Base-by-base conservation (phyloP, 2,113 vertebrate genomes). In the Otus sunia region DNA sequence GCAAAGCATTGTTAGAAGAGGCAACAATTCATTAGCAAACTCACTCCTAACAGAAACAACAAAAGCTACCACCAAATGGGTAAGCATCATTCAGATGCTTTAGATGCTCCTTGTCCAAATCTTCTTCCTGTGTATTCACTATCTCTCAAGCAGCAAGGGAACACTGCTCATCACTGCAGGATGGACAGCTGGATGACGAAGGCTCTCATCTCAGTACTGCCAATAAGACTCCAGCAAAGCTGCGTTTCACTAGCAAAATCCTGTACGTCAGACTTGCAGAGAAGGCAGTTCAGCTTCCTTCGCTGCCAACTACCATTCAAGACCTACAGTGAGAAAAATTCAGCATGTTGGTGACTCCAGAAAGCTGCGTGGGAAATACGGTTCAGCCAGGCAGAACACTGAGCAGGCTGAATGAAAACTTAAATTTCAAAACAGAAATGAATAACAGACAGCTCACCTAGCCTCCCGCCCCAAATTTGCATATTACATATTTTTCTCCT, bases 81-180 rank as follows among this genome's bases (percentile, higher is more conserved):
- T 19, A 34, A 50, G 12, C 34, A 80, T 21, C 32, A 5, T 10
- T 78, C 10, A 37, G 21, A 36, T 22, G 68, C 76, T 59, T 53
- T 10, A 26, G 27, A 26, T 21, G 14, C 64, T 55, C 34, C 37
- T 37, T 32, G 10, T 15, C 86, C 30, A 43, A 37, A 21, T 8
- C 15, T 5, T 39, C 27, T 15, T 9, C 53, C 16, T 2, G 0
- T 2, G 10, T 7, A 17, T 39, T 22, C 13, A 5, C 23, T 16
- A 9, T 2, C 49, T 23, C 91, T 34, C 41, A 17, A n/a, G 47
- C 47, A 78, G 5, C n/a, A 34, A 37, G 10, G 22, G n/a, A 86
- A 23, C 20, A 15, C 11, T n/a, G 47, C 68, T 49, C 30, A 64
- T n/a, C 25, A 3, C 29, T 23, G 52, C 3, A 2, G 71, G 59